A percentile compares a stretch with the other conserved stretches of the same genome.
These are phyloP conservation scores for Nomada fucata DNA, from an alignment of 2,888 invertebrate species.

Conservation along the genomic window DNA sequence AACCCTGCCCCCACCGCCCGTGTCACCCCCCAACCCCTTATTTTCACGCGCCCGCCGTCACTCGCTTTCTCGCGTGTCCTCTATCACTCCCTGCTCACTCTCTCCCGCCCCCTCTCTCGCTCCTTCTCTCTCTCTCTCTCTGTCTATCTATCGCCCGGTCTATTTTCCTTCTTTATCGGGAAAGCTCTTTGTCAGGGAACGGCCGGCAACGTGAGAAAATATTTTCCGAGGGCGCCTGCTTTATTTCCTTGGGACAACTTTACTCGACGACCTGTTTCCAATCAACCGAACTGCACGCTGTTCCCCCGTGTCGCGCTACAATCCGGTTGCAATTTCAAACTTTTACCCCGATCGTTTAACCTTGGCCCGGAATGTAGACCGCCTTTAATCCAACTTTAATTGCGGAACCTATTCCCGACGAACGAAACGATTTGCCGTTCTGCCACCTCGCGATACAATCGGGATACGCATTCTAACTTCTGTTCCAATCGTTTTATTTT, in stretches of 20 bases:
- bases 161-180: conserved; percentile 79
- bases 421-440: conserved; percentile 14
- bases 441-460: background rate
- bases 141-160: background rate
- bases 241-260: conserved; percentile 15
- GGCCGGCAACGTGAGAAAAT: conserved; percentile 24
- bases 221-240: conserved; percentile 17
- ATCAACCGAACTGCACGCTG: background rate
- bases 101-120: conserved; percentile 65
- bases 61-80: background rate
- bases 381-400: conserved; percentile 21
- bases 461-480: background rate
- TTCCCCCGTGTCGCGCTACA: background rate
- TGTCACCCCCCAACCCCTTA: conserved; percentile 42
- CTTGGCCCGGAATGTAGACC: background rate
- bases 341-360: conserved; percentile 12
- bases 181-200: conserved; percentile 49
- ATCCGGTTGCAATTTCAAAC: background rate
- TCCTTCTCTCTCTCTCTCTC: conserved; percentile 65
- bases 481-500: background rate
- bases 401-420: conserved; percentile 14
- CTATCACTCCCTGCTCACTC: background rate
- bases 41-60: conserved; percentile 17
- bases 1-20: conserved; percentile 65
- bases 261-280: background rate